Evolutionary conservation across 2,888 invertebrate genomes (phyloP), one percentile per base, ranked within the genome.

Genomic region (Dolichopus griseipennis): DNA sequence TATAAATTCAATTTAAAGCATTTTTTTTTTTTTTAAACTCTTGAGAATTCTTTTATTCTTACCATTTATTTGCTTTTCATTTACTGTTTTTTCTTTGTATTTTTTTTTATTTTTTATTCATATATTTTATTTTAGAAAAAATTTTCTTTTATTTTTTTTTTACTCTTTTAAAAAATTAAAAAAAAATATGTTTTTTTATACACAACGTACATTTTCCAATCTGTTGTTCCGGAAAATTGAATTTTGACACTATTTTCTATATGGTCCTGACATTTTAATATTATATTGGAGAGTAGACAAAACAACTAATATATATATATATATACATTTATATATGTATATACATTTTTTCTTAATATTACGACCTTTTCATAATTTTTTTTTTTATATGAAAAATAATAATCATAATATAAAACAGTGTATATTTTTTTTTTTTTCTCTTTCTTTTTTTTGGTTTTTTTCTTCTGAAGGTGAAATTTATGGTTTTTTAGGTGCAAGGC

Each of bases 21-120:
- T n/a, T n/a, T n/a, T n/a, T n/a, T n/a, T n/a, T n/a, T n/a, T n/a
- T 27, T 27, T 27, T 27, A 27, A 27, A 27, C 27, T 5, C 27
- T 27, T 27, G 27, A 27, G 27, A 27, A 27, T 27, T 27, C 27
- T 27, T 27, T 27, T 27, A 2, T 5, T 27, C 27, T 27, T n/a
- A 27, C 27, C 27, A 4, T 27, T 27, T 27, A 27, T 27, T 27
- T 27, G 27, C 27, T 27, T 27, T 27, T 43, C 41, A 33, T 21
- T 65, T 68, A 41, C 66, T 64, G 34, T 68, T 27, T 33, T 21
- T 64, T n/a, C 63, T 8, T 65, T 69, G 67, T 64, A 43, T 65
- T 65, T 69, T n/a, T 2, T 27, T 27, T 27, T 5, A 27, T 27
- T 27, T n/a, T 27, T 27, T 27, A 27, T 27, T 27, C 27, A 27